Base-by-base conservation (phyloP, 2,888 invertebrate genomes). In the Monochamus alternatus region DNA sequence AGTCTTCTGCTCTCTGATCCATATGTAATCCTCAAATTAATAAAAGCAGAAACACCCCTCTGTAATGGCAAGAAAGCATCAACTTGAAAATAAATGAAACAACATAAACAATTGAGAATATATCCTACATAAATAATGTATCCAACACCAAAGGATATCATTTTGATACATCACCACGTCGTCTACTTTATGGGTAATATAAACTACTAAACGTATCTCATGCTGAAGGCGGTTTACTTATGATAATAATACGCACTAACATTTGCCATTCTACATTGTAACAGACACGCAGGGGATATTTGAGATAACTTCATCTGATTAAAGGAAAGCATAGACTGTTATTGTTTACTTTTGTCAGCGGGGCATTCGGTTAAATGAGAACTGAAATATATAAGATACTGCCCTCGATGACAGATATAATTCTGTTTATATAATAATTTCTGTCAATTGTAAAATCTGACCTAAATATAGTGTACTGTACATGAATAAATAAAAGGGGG, bases 221-320 rank as follows among this genome's bases (percentile, higher is more conserved):
- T 32, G 10, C 32, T 58, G 14, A 58, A 58, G 30, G 68, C 58
- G 58, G 69, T 69, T 69, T 69, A 47, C 69, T 69, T 60, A 69
- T 60, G 69, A 60, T 69, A 69, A 60, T 60, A 60, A 66, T 52
- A 55, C 47, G 14, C 64, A 47, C n/a, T 52, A 69, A 60, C 44
- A 51, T 60, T 60, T 69, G 44, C 60, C 60, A 51, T 60, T 47
- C 51, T 51, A 22, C 10, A 58, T 5, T 60, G 43, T 14, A 22
- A 22, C 22, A 68, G 14, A 38, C 58, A 30, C 31, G 44, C 44
- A 47, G 59, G 44, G 51, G 44, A 58, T 59, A 58, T 68, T 44
- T 59, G 58, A 68, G 59, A 68, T 68, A 59, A 68, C 58, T 67
- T 55, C 31, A 55, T 55, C 55, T 68, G 59, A 68, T 59, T 68